phyloP scores from a whole-genome alignment of 2,113 vertebrate genomes.

The Corythoichthys haematopterus region DNA sequence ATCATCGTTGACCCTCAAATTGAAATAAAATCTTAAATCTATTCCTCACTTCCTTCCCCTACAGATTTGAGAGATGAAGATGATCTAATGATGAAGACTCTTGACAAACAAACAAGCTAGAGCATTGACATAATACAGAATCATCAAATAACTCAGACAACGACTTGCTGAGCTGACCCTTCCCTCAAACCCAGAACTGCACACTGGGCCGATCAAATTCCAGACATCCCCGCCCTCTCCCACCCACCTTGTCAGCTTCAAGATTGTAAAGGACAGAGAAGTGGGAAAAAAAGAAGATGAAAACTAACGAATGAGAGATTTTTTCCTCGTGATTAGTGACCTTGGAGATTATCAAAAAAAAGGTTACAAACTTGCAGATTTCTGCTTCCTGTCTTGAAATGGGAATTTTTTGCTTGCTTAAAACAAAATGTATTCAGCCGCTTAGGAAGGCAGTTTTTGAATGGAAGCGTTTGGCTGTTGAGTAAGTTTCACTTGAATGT shows the following conservation, averaged over 20 bases:
- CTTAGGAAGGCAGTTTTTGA: background rate
- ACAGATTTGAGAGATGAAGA: slow-evolving; percentile 61
- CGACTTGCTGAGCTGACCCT: slow-evolving; percentile 1
- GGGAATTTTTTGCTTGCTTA: slow-evolving; percentile 14
- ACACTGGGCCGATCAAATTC: slow-evolving; percentile 26
- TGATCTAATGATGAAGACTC: slow-evolving; percentile 51
- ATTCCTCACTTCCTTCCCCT: background rate
- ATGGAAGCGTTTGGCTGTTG: background rate
- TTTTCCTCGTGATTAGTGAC: background rate
- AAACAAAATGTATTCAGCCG: slow-evolving; percentile 8
- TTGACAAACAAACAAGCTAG: slow-evolving; percentile 64
- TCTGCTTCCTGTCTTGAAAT: slow-evolving; percentile 9
- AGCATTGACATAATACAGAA: slow-evolving; percentile 52
- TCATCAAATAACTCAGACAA: background rate
- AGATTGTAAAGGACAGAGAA: slow-evolving; percentile 54
- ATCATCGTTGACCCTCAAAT: background rate
- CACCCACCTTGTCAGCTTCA: slow-evolving; percentile 57
- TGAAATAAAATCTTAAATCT: background rate
- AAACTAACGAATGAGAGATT: slow-evolving; percentile 1
- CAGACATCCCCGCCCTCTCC: background rate
- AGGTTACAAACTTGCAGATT: slow-evolving; percentile 22
- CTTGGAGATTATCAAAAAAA: slow-evolving; percentile 27
- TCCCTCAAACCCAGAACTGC: slow-evolving; percentile 43
- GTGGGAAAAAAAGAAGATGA: slow-evolving; percentile 9
- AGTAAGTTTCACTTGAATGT: slow-evolving; percentile 14